Conservation (phyloP, 1,140 invertebrate species). For the Leptinotarsa undecemlineata region DNA sequence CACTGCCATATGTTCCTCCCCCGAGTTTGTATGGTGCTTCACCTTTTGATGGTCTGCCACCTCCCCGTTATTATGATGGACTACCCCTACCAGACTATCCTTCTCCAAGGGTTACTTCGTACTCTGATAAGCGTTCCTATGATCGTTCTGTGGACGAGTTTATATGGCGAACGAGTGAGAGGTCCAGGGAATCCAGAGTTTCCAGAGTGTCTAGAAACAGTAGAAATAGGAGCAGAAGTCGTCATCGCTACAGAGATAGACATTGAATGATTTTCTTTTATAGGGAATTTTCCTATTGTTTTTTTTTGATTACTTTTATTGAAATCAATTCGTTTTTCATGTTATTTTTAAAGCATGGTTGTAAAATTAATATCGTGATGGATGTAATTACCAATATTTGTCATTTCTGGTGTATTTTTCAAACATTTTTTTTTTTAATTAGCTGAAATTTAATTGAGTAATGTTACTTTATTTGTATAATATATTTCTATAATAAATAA, state of each 20-base stretch:
- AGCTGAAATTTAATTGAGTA: background rate
- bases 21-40: constrained; percentile 61
- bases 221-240: constrained; percentile 23
- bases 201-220: constrained; percentile 18
- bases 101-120: constrained; percentile 59
- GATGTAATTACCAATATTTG: constrained; percentile 16
- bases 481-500: constrained; percentile 21
- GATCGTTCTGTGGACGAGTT: constrained; percentile 91
- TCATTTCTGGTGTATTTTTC: constrained; percentile 14
- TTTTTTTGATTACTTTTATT: background rate
- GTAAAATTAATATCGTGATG: constrained; percentile 5
- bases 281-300: constrained; percentile 10
- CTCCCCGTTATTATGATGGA: constrained; percentile 80
- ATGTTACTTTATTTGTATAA: constrained; percentile 20
- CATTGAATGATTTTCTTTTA: constrained; percentile 32
- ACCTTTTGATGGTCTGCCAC: constrained; percentile 71
- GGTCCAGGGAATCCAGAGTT: constrained; percentile 54
- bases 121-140: constrained; percentile 78
- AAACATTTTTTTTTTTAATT: background rate
- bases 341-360: background rate
- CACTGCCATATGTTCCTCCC: constrained; percentile 70
- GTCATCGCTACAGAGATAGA: constrained; percentile 42
- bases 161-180: constrained; percentile 77
- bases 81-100: constrained; percentile 66
- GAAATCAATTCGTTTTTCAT: background rate